phyloP scores from a whole-genome alignment of 2,113 vertebrate species.

The Mandrillus leucophaeus region DNA sequence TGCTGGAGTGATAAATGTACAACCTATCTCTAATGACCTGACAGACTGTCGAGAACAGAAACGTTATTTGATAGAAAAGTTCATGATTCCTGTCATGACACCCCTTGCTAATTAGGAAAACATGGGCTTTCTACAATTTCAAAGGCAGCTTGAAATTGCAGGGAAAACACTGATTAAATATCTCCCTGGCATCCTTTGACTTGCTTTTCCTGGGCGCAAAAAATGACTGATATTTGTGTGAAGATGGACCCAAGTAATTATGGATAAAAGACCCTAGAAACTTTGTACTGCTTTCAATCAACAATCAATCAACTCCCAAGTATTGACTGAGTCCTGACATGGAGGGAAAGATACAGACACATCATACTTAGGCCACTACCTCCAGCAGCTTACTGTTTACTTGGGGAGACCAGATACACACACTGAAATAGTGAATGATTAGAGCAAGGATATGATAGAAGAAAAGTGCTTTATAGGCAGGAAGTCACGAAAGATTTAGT shows the following conservation, averaged over 20 bases:
- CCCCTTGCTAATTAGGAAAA: conserved; percentile 66
- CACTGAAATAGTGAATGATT: neutral
- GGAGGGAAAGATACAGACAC: neutral
- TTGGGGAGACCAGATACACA: neutral
- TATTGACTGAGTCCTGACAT: neutral
- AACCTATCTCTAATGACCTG: conserved; percentile 35
- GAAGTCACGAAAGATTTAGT: neutral
- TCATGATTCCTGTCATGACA: conserved; percentile 37
- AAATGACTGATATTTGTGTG: conserved; percentile 14
- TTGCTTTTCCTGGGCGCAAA: conserved; percentile 12
- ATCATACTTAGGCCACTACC: neutral
- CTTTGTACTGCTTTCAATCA: neutral
- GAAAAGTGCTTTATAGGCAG: neutral
- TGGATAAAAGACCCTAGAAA: neutral
- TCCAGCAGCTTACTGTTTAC: neutral
- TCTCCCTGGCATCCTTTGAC: neutral
- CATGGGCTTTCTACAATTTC: conserved; percentile 42
- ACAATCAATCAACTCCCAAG: neutral
- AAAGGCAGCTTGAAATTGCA: neutral
- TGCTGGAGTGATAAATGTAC: neutral
- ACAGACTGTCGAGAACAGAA: conserved; percentile 47
- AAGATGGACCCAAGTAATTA: conserved; percentile 2
- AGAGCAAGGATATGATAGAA: neutral
- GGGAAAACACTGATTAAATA: conserved; percentile 14
- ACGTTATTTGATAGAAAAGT: conserved; percentile 53